Percentiles rank a stretch among this genome's conserved stretches.
Conservation (phyloP, 2,888 invertebrate species). For the Morpho achilles region DNA sequence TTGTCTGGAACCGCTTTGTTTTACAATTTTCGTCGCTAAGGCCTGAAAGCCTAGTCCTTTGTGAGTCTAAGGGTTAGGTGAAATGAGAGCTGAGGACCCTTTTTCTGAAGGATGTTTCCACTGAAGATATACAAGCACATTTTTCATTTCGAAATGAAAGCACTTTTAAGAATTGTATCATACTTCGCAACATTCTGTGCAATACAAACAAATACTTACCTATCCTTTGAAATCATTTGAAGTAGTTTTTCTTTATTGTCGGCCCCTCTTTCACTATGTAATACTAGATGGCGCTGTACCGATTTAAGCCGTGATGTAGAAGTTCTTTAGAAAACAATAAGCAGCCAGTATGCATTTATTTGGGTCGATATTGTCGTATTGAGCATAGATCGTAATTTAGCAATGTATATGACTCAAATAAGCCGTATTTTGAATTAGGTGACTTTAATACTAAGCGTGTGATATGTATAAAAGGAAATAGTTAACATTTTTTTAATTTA, state of each 20-base stretch:
- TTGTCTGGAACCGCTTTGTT: constrained; percentile 55
- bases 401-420: too few relatives aligned
- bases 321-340: too few relatives aligned
- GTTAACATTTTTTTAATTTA: too few relatives aligned
- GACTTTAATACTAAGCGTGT: too few relatives aligned
- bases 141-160: constrained; percentile 25
- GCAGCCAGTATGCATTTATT: too few relatives aligned
- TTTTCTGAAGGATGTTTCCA: constrained; percentile 16
- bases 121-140: constrained; percentile 20
- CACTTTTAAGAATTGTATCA: constrained; percentile 5
- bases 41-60: constrained; percentile 37
- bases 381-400: too few relatives aligned
- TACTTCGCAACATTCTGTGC: constrained; percentile 1
- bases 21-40: constrained; percentile 48
- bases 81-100: constrained; percentile 18
- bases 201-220: background rate
- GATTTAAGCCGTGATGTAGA: too few relatives aligned
- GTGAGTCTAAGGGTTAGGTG: constrained; percentile 19
- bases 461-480: too few relatives aligned
- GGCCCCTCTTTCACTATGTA: too few relatives aligned
- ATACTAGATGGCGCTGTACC: too few relatives aligned
- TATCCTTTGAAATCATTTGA: background rate
- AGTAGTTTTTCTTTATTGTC: background rate
- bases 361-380: too few relatives aligned
- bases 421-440: too few relatives aligned